phyloP scores from a whole-genome alignment of 1,140 invertebrate species.

The Drosophila paulistorum region DNA sequence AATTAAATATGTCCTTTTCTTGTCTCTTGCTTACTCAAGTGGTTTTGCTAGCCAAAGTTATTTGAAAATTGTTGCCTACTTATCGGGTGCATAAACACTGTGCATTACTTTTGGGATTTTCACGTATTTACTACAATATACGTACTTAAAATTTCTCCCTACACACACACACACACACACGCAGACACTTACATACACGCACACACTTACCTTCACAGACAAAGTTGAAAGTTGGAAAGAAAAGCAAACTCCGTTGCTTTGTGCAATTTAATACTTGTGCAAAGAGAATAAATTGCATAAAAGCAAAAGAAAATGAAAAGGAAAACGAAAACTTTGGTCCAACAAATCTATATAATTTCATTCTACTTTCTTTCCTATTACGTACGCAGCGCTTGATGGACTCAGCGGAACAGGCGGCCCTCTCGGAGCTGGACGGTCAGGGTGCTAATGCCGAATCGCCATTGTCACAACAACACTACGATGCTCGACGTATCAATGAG shows the following conservation, averaged over 20 bases:
- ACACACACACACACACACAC: constrained; percentile 24
- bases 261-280: constrained; percentile 68
- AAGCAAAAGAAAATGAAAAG: constrained; percentile 37
- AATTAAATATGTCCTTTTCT: background rate
- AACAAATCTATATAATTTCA: constrained; percentile 20
- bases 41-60: background rate
- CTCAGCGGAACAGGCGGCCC: constrained; percentile 92
- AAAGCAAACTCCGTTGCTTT: constrained; percentile 66
- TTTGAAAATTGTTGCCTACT: constrained; percentile 9
- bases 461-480: constrained; percentile 86
- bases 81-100: constrained; percentile 2
- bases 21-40: background rate
- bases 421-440: constrained; percentile 85
- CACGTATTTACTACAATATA: constrained; percentile 22
- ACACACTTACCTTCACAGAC: constrained; percentile 20
- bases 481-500: constrained; percentile 89
- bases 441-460: constrained; percentile 42
- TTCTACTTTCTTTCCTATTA: constrained; percentile 15
- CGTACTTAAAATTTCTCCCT: constrained; percentile 35
- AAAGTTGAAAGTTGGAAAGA: constrained; percentile 32
- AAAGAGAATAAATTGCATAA: constrained; percentile 72
- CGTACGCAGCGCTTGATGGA: constrained; percentile 91
- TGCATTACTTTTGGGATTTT: constrained; percentile 36
- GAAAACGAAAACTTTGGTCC: constrained; percentile 48
- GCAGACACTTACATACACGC: constrained; percentile 14